phyloP scores from a whole-genome alignment of 1,140 invertebrate genomes.

The Sesamia nonagrioides region DNA sequence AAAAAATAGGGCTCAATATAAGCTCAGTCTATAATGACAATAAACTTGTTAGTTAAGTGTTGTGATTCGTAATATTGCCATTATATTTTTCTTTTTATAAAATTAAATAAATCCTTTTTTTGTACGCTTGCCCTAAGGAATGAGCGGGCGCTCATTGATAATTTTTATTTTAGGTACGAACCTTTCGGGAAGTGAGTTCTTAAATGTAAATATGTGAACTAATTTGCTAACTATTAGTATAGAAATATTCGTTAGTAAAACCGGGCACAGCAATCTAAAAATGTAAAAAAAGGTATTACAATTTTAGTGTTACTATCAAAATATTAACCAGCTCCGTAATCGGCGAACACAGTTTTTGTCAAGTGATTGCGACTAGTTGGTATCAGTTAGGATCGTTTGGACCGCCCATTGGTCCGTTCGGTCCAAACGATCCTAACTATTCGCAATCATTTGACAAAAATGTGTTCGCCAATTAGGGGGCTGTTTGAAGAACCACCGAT shows the following conservation, averaged over 20 bases:
- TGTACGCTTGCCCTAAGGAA: slow-evolving; percentile 6
- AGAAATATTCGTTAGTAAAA: neutral
- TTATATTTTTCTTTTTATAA: slow-evolving; percentile 17
- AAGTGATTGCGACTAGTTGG: too few species aligned
- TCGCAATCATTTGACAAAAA: too few species aligned
- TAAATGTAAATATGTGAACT: neutral
- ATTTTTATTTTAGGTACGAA: neutral
- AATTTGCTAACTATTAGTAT: neutral
- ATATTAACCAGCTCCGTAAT: too few species aligned
- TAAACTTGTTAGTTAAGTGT: slow-evolving; percentile 44
- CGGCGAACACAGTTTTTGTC: too few species aligned
- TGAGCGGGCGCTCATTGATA: neutral
- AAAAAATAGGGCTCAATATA: slow-evolving; percentile 9
- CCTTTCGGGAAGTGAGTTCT: neutral
- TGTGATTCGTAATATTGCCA: slow-evolving; percentile 34
- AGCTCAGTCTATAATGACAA: slow-evolving; percentile 43
- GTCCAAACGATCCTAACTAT: too few species aligned
- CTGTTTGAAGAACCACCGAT: slow-evolving; percentile 21
- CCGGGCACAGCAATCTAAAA: neutral
- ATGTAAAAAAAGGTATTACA: neutral
- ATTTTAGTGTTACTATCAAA: neutral
- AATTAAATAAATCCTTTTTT: slow-evolving; percentile 13
- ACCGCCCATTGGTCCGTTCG: too few species aligned
- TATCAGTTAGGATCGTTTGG: too few species aligned
- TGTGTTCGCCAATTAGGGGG: too few species aligned